Evolutionary conservation across 2,888 invertebrate species (phyloP).

Genomic region (Drosophila imparisetae): DNA sequence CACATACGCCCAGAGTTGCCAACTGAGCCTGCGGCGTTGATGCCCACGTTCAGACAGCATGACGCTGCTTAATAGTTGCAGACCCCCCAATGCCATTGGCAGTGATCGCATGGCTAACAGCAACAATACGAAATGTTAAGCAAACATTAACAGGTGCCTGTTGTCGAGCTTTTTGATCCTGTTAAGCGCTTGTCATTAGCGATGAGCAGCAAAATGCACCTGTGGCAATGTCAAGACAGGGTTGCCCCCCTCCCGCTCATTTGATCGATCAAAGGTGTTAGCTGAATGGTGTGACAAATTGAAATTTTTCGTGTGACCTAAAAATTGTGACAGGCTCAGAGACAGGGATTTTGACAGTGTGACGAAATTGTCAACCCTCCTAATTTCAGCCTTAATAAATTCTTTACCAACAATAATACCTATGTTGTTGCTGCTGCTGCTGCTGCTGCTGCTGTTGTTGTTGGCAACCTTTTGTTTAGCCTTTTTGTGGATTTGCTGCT

Average conservation of each 20-base stretch:
- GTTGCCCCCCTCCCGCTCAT: background rate
- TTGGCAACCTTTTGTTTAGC: slow-evolving; percentile 69
- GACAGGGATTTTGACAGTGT: slow-evolving; percentile 54
- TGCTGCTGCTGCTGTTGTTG: slow-evolving; percentile 26
- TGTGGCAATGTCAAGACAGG: slow-evolving; percentile 4
- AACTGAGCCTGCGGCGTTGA: slow-evolving; percentile 24
- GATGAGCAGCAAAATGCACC: slow-evolving; percentile 12
- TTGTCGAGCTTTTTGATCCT: slow-evolving; percentile 5
- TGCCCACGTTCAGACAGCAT: slow-evolving; percentile 14
- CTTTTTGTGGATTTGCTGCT: slow-evolving; percentile 74
- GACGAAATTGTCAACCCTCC: slow-evolving; percentile 78
- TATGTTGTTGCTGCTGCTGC: slow-evolving; percentile 22
- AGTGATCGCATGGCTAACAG: slow-evolving; percentile 14
- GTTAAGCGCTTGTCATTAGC: background rate
- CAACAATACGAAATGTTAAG: background rate
- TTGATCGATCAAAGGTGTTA: slow-evolving; percentile 23
- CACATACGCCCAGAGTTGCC: slow-evolving; percentile 5
- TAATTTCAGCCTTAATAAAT: slow-evolving; percentile 74
- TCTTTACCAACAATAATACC: slow-evolving; percentile 55
- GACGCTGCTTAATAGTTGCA: slow-evolving; percentile 4
- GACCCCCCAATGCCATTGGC: background rate
- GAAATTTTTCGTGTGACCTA: slow-evolving; percentile 36
- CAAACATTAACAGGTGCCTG: background rate
- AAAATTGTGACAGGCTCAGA: slow-evolving; percentile 32
- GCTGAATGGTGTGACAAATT: slow-evolving; percentile 49